A percentile compares a stretch with the other conserved stretches of the same genome.
Conservation (phyloP, 2,797 vertebrate species). For the Xenops minutus region DNA sequence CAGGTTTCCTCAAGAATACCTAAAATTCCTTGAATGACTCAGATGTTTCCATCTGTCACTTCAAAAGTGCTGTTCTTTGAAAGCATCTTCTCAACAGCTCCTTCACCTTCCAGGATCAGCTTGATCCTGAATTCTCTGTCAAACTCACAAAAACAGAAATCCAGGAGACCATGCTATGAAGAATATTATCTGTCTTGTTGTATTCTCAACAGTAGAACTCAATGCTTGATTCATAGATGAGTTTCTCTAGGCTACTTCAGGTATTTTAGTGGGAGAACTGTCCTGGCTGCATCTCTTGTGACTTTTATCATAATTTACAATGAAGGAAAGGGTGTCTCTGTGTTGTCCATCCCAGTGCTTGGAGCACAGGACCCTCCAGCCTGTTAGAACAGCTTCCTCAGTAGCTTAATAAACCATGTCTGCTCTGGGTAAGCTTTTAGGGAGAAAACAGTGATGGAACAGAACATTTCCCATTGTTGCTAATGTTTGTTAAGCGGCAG, state of each 20-base stretch:
- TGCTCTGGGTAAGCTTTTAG: not conserved
- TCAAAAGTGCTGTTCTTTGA: not conserved
- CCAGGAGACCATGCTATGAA: not conserved
- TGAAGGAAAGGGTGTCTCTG: not conserved
- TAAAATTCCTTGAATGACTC: not conserved
- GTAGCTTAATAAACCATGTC: not conserved
- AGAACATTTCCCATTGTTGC: not conserved
- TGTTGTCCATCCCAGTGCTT: not conserved
- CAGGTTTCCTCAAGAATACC: not conserved
- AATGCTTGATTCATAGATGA: not conserved
- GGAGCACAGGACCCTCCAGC: not conserved
- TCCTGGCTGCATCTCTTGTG: not conserved
- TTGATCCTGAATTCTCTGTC: not conserved
- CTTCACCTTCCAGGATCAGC: not conserved
- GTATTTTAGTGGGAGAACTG: not conserved
- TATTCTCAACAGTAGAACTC: not conserved
- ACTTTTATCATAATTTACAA: not conserved
- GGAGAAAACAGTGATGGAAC: not conserved
- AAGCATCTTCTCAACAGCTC: not conserved
- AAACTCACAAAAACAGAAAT: not conserved
- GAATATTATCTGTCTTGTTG: not conserved
- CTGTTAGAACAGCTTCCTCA: not conserved
- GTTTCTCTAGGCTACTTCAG: not conserved
- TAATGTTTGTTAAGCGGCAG: not conserved
- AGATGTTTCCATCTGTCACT: not conserved